Evolutionary conservation across 2,113 vertebrate genomes (phyloP), one percentile per base, ranked within the genome.

Genomic region (Hippocampus mohnikei): DNA sequence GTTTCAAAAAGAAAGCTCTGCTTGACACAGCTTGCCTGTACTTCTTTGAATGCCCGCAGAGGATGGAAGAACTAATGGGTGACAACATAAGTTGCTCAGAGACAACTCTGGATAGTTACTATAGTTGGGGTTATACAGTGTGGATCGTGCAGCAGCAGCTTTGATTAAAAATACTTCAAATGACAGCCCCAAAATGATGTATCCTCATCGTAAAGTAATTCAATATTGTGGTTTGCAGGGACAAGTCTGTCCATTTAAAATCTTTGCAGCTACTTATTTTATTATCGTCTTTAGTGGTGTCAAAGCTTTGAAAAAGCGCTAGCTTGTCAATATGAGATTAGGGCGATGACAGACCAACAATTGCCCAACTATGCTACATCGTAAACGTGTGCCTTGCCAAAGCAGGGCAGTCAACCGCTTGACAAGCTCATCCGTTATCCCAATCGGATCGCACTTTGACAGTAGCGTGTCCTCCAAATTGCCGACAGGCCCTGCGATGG

Each of bases 1-100:
- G 40, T 78, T 74, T 78, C 5, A 48, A 48, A 41, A 63, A 60
- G 53, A 72, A 66, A 73, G 72, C 72, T 66, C 37, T 8, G 71
- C 63, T 41, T 42, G 56, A 58, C 61, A 69, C 62, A 55, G 72
- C 55, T 67, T 74, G 72, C 75, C 75, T 70, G 58, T 62, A 61
- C 74, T 73, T 72, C 55, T 71, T 72, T 66, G 73, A 75, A 73
- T 71, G 77, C 66, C 23, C 56, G 50, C 72, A 58, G 60, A 76
- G 70, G 74, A 58, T 75, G 76, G 79, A 81, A 78, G 74, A 79
- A 85, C 60, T 84, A 74, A 85, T 77, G 69, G 79, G 65, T 58
- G 67, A 81, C 68, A 79, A 82, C 81, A 74, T 8, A 64, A 74
- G 63, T 42, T 78, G 70, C 76, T 83, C 73, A 66, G 67, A 69